These are phyloP conservation scores for Scolopax rusticola DNA, from an alignment of 2,797 vertebrate species.

Conservation along the genomic window DNA sequence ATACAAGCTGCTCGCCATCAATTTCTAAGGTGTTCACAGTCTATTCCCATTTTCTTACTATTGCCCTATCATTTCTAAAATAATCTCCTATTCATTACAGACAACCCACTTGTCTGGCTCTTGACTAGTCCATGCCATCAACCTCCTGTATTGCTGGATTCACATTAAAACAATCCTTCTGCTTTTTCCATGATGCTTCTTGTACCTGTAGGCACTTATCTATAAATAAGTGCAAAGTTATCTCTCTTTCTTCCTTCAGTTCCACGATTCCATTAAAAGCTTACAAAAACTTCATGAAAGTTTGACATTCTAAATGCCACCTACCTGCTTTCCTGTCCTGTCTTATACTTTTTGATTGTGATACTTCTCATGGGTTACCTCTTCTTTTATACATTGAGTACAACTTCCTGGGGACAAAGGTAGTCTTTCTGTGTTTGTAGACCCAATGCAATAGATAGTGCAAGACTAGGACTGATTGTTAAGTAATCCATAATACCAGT, in stretches of 20 bases:
- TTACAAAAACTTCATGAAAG: not conserved
- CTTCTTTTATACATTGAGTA: not conserved
- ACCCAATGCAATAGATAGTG: not conserved
- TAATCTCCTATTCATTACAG: not conserved
- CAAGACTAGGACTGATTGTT: not conserved
- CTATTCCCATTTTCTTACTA: not conserved
- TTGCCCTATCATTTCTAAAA: not conserved
- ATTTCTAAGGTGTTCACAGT: not conserved
- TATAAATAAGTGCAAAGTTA: not conserved
- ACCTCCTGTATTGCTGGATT: not conserved
- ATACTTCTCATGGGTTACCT: not conserved
- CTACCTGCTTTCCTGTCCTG: not conserved
- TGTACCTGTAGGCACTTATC: fast-evolving
- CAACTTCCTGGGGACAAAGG: not conserved
- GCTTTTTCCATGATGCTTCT: not conserved
- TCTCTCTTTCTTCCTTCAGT: not conserved
- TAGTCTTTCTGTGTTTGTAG: not conserved
- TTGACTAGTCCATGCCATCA: not conserved
- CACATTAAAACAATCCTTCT: not conserved
- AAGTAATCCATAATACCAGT: not conserved
- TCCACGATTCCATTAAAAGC: not conserved
- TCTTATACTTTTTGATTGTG: not conserved
- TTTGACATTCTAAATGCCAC: not conserved
- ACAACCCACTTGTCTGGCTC: not conserved
- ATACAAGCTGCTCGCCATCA: not conserved